phyloP scores from a whole-genome alignment of 1,140 invertebrate species.

The Rhizoglyphus robini region DNA sequence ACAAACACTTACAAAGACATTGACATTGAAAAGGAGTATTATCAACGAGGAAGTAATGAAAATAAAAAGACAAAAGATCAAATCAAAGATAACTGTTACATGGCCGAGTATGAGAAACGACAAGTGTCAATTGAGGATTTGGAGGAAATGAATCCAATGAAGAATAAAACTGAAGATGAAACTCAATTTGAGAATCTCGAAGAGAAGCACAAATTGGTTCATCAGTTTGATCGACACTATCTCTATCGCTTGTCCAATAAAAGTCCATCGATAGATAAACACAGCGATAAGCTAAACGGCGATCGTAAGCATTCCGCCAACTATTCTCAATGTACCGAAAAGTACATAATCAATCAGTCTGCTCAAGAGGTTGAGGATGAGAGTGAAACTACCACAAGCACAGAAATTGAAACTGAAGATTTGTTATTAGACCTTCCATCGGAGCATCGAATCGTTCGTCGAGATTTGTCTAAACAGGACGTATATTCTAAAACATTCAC shows the following conservation, averaged over 20 bases:
- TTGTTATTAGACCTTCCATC: neutral
- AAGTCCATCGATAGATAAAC: neutral
- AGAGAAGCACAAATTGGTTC: neutral
- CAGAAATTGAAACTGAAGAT: neutral
- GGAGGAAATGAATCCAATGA: neutral
- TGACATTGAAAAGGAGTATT: neutral
- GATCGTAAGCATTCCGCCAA: neutral
- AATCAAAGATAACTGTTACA: neutral
- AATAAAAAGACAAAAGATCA: neutral
- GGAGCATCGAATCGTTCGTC: neutral
- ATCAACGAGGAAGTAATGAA: neutral
- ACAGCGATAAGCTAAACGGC: neutral
- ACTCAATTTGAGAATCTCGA: neutral
- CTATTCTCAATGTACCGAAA: neutral
- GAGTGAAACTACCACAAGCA: neutral
- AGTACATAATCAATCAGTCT: neutral
- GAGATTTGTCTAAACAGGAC: neutral
- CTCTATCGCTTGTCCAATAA: neutral
- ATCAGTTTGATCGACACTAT: neutral
- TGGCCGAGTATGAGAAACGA: neutral
- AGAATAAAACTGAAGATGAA: neutral
- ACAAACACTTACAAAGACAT: too few relatives aligned
- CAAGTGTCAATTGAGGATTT: neutral
- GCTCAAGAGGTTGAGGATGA: neutral
- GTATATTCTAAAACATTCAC: slow-evolving; percentile 9